These are phyloP conservation scores for Caiman crocodilus DNA, from an alignment of 2,797 vertebrate genomes.

Conservation along the genomic window DNA sequence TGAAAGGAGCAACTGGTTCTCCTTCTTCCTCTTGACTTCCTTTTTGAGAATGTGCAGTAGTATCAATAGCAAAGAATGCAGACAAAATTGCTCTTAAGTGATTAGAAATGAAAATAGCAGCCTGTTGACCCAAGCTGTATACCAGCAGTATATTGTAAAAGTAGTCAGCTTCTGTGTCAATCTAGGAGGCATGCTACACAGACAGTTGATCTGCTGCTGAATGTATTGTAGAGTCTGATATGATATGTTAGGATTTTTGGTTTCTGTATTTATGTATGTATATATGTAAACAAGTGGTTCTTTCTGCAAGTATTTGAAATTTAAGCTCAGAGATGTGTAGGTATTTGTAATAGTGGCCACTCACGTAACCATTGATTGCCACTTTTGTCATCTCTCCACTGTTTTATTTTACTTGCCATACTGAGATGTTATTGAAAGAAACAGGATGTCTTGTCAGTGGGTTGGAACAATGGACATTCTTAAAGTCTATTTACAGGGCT, in stretches of 20 bases:
- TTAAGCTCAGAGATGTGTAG: constrained; percentile 28
- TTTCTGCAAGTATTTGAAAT: constrained; percentile 60
- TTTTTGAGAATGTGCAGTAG: not conserved
- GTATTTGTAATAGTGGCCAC: too few species aligned
- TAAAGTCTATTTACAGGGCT: too few species aligned
- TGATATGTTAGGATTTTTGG: not conserved
- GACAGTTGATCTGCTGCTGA: not conserved
- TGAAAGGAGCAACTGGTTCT: not conserved
- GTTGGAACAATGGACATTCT: too few species aligned
- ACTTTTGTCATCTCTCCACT: too few species aligned
- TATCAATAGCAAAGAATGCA: not conserved
- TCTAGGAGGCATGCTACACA: not conserved
- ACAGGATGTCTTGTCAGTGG: not conserved
- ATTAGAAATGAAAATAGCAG: not conserved
- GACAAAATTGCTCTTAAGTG: not conserved
- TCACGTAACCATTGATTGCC: too few species aligned
- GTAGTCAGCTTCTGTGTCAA: not conserved
- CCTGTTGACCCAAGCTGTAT: not conserved
- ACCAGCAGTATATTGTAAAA: not conserved
- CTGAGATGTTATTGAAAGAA: not conserved
- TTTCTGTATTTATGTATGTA: not conserved
- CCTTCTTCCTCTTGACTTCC: not conserved
- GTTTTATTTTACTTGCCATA: too few species aligned
- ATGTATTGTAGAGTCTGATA: not conserved
- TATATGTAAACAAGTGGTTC: constrained; percentile 24